Percentiles rank a stretch among this genome's conserved stretches.
phyloP scores from a whole-genome alignment of 2,888 invertebrate species.

The Tubiluchus corallicola region DNA sequence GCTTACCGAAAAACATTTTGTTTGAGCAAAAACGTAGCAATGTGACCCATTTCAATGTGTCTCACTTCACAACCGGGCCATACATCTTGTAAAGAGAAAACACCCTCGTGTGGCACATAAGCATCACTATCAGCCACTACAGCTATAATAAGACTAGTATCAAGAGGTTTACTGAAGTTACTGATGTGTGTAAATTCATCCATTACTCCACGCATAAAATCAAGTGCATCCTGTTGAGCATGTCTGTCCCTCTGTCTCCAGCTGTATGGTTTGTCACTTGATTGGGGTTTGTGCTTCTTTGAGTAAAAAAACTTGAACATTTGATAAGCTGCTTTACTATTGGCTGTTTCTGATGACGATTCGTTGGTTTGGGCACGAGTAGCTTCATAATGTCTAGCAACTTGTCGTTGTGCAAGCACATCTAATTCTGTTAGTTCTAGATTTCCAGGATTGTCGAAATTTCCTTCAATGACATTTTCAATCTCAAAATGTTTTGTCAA shows the following conservation, averaged over 20 bases:
- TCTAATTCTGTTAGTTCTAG: too few relatives aligned
- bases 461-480: not conserved
- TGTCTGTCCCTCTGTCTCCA: not conserved
- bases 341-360: too few relatives aligned
- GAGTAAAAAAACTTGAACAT: constrained; percentile 1
- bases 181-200: constrained; percentile 93
- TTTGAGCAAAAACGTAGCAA: constrained; percentile 61
- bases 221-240: constrained; percentile 44
- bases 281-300: not conserved
- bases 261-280: not conserved
- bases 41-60: constrained; percentile 47
- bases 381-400: not conserved
- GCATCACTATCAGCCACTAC: constrained; percentile 68
- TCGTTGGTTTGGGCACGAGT: not conserved
- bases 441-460: too few relatives aligned
- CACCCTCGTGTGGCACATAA: constrained; percentile 66
- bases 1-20: constrained; percentile 65
- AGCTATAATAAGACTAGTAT: constrained; percentile 72
- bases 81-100: constrained; percentile 58
- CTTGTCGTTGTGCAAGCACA: not conserved
- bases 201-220: constrained; percentile 95
- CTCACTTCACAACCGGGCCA: constrained; percentile 84
- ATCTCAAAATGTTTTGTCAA: not conserved
- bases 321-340: constrained; percentile 7
- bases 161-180: constrained; percentile 65